Base-by-base conservation (phyloP, 2,113 vertebrate species). In the Lepus timidus region DNA sequence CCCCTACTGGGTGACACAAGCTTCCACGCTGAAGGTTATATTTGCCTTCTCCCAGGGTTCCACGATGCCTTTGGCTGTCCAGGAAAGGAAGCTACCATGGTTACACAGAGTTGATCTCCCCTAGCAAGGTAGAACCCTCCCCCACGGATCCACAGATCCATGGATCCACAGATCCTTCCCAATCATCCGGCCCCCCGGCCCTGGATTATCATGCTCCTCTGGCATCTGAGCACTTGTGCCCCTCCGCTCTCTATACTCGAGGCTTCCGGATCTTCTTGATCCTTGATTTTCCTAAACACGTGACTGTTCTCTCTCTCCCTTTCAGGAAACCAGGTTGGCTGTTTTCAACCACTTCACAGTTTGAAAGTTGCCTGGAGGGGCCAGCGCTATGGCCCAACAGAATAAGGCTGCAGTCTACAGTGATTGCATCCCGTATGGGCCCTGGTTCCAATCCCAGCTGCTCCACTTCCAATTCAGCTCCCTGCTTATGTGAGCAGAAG, bases 171-270 rank as follows among this genome's bases (percentile, higher is more conserved):
- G 36, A 8, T 22, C 9, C 29, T 82, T 4, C 4, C 19, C 9
- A 10, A 20, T 10, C 10, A 25, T 25, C 25, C 25, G 29, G 14
- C 36, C 17, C 31, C 31, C 14, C n/a, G 14, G 14, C 14, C 33
- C 25, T 64, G 9, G 23, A 16, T 55, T 4, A 13, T 23, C 11
- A 39, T 20, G 25, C 11, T 16, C 25, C 29, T n/a, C 52, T 23
- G 0, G 4, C 11, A 4, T 16, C 49, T 55, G n/a, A 4, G 55
- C 29, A 4, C 31, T 0, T 10, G 61, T 19, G 11, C 12, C 12
- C 65, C 62, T 67, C 36, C 5, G 11, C 9, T 0, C 16, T 76
- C 62, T 55, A 62, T 58, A 23, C 14, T 49, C 0, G 2, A 25
- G 9, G 36, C 49, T 31, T 25, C n/a, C 20, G 10, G 6, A 22